Evolutionary conservation across 2,113 vertebrate species (phyloP), one percentile per base, ranked within the genome.

Genomic region (Butorides virescens): DNA sequence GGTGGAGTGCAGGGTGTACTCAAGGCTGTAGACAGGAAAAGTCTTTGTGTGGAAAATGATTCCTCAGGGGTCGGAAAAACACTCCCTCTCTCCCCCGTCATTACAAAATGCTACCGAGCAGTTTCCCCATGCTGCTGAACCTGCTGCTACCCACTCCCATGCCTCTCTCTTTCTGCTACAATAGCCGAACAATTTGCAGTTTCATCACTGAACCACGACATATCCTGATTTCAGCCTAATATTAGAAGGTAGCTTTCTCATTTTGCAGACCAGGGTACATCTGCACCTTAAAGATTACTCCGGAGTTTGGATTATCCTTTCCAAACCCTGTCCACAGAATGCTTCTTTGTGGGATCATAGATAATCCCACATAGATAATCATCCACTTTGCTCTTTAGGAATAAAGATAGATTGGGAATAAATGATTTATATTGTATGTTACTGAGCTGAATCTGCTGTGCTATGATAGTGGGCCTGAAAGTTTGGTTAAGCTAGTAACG

Each of bases 11-110:
- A 92, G 77, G 70, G 36, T 63, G 61, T 90, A 75, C 68, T 76
- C 9, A 8, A 84, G 56, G 61, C 7, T 19, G 36, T 34, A n/a
- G 32, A 23, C 36, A 32, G 5, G 53, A 89, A 92, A 96, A 75
- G 86, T 86, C 78, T 92, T 80, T 80, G 67, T 46, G 17, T 53
- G 46, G 72, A 92, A 95, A 95, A 91, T n/a, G 12, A 82, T 55
- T 90, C 37, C 66, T 82, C 58, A 55, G 79, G 25, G 42, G 0
- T 42, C 0, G 0, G n/a, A 81, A 91, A 72, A 7, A 23, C 32
- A 21, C 2, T 85, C 47, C 37, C 22, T 74, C 80, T 61, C 44
- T 78, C 47, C 46, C 52, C 9, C n/a, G 27, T 23, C 42, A 2
- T 42, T 65, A 68, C 20, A 75, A 86, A 93, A 95, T 61, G 68